These are phyloP conservation scores for Pantherophis alleghaniensis DNA, from an alignment of 2,797 vertebrate species.

Conservation along the genomic window DNA sequence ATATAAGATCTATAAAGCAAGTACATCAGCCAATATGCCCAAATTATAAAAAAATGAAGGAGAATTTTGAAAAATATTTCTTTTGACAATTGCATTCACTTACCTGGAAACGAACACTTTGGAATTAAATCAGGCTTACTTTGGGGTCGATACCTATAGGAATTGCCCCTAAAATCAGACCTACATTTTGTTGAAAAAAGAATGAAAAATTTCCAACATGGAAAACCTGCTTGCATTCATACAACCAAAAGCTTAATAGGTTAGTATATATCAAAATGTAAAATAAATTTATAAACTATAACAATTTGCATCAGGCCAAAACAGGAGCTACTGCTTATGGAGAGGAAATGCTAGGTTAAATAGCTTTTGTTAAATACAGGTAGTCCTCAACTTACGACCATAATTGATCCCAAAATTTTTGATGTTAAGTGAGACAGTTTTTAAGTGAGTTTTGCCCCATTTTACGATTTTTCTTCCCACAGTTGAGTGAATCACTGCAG, in stretches of 20 bases:
- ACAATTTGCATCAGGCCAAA: background rate
- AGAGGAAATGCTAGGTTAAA: background rate
- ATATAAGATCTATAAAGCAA: background rate
- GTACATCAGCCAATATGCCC: background rate
- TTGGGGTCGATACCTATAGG: background rate
- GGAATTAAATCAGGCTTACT: background rate
- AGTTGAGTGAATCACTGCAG: no score
- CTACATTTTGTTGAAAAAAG: background rate
- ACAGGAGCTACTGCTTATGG: background rate
- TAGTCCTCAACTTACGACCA: no score
- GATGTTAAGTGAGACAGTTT: no score
- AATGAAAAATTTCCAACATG: background rate
- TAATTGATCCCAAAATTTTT: no score
- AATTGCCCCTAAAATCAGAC: background rate
- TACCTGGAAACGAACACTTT: background rate
- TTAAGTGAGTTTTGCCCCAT: no score
- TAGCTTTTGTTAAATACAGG: background rate
- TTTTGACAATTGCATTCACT: background rate
- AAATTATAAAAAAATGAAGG: background rate
- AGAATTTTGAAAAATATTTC: background rate
- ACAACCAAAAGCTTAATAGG: background rate
- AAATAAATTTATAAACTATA: background rate
- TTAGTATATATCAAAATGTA: background rate
- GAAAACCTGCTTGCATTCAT: background rate
- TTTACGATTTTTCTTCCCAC: no score